Percentiles rank a stretch among this genome's conserved stretches.
Evolutionary conservation across 1,140 invertebrate species (phyloP).

Genomic region (Drosophila ficusphila): DNA sequence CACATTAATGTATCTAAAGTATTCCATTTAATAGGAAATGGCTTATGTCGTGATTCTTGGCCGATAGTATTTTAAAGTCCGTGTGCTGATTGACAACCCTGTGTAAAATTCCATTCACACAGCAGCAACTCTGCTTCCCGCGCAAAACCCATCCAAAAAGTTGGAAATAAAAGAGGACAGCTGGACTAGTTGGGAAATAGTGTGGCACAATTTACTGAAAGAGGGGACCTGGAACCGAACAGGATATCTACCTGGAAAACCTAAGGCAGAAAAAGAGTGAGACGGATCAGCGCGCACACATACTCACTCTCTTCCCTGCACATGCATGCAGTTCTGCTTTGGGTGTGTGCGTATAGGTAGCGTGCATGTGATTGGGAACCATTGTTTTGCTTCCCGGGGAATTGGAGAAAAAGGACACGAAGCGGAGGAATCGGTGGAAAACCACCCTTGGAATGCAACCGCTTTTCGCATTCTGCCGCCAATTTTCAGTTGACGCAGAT

Average conservation of each 20-base stretch:
- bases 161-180: slow-evolving; percentile 19
- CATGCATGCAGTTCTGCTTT: background rate
- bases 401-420: slow-evolving; percentile 12
- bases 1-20: too few species aligned
- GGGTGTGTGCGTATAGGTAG: slow-evolving; percentile 46
- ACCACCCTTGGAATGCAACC: slow-evolving; percentile 46
- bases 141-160: slow-evolving; percentile 37
- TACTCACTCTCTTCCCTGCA: slow-evolving; percentile 12
- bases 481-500: slow-evolving; percentile 63
- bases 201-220: slow-evolving; percentile 6
- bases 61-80: background rate
- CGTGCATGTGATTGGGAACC: slow-evolving; percentile 63
- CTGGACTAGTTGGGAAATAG: slow-evolving; percentile 63
- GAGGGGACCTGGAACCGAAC: slow-evolving; percentile 4
- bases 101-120: background rate
- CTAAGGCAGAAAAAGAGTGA: slow-evolving; percentile 13
- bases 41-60: background rate
- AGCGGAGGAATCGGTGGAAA: slow-evolving; percentile 20
- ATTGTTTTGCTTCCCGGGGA: slow-evolving; percentile 27
- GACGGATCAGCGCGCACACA: background rate
- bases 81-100: slow-evolving; percentile 33
- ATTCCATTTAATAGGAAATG: background rate
- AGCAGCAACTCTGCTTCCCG: slow-evolving; percentile 42
- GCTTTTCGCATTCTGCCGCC: slow-evolving; percentile 72
- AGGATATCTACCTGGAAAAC: slow-evolving; percentile 43